Percentiles rank a stretch among this genome's conserved stretches.
These are phyloP conservation scores for Agelas oroides DNA, from an alignment of 37 sponge, comb jelly and placozoan species.

Conservation along the genomic window DNA sequence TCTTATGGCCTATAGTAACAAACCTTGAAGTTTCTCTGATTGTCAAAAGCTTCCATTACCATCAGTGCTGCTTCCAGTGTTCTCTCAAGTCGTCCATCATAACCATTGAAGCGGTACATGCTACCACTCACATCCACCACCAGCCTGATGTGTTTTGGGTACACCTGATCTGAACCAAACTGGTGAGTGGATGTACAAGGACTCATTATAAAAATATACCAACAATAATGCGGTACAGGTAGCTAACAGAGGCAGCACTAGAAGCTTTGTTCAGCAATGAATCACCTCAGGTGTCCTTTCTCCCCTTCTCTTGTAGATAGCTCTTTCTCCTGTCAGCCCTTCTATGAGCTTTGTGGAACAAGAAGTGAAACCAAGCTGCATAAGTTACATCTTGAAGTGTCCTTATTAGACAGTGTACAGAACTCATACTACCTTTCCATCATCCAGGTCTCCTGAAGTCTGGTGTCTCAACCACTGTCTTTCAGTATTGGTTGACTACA, in stretches of 20 bases:
- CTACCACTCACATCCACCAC: conserved; percentile 96
- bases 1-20: too few relatives aligned
- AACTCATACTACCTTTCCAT: conserved; percentile 88
- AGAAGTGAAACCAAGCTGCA: not conserved
- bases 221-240: too few relatives aligned
- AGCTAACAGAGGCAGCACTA: too few relatives aligned
- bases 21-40: conserved; percentile 54
- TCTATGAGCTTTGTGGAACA: conserved; percentile 66
- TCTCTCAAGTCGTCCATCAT: conserved; percentile 87
- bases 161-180: conserved; percentile 55
- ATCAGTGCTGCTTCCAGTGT: conserved; percentile 81
- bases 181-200: conserved; percentile 1
- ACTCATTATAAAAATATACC: too few relatives aligned
- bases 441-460: conserved; percentile 92
- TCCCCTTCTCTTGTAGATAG: conserved; percentile 85
- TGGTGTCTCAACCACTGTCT: conserved; percentile 90
- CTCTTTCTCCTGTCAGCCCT: conserved; percentile 88
- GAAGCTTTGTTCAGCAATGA: too few relatives aligned
- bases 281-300: conserved; percentile 73
- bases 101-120: conserved; percentile 94
- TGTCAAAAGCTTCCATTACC: conserved; percentile 93
- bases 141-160: conserved; percentile 78
- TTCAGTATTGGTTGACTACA: conserved; percentile 78
- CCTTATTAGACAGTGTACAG: too few relatives aligned
- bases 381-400: too few relatives aligned